Evolutionary conservation across 2,888 invertebrate species (phyloP), one percentile per base, ranked within the genome.

Genomic region (Cerastoderma edule): DNA sequence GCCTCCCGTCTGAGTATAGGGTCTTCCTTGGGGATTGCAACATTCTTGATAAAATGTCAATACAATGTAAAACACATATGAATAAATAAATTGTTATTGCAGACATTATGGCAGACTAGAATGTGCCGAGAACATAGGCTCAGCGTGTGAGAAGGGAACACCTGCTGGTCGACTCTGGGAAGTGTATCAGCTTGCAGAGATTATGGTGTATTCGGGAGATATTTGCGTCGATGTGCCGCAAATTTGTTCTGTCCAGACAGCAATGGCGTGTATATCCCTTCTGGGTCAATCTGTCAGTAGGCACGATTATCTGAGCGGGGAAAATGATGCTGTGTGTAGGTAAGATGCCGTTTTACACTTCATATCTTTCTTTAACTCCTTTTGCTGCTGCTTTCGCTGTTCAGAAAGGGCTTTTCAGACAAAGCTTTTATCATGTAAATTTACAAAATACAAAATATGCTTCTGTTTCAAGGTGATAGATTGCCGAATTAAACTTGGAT

Each of bases 211-310:
- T 53, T 22, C 22, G 1, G 64, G 72, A 19, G 75, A 67, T 27
- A 32, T 64, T 2, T 81, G 80, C 48, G 27, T 44, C 10, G 67
- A 66, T 8, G 28, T 35, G 2, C 67, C 75, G 2, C 39, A 44
- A 0, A 50, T 75, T 1, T 81, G 80, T 54, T 75, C 72, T 4
- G 24, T 32, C 10, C 32, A 67, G 24, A 33, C 75, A 6, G 78
- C 75, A 2, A 63, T 78, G 57, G 2, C 27, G 13, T 78, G 72
- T 53, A 64, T 78, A 35, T 50, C 75, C 6, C n/a, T 50, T 2
- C 60, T 81, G 1, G 64, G 50, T 28, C n/a, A 72, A 32, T 48
- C 39, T 13, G 77, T 78, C 1, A 72, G 75, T 10, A 24, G 30
- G 1, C 68, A 75, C 60, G 67, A 79, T 33, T 72, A 57, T 22